These are phyloP conservation scores for Pagrus major DNA, from an alignment of 2,113 vertebrate genomes.

Conservation along the genomic window DNA sequence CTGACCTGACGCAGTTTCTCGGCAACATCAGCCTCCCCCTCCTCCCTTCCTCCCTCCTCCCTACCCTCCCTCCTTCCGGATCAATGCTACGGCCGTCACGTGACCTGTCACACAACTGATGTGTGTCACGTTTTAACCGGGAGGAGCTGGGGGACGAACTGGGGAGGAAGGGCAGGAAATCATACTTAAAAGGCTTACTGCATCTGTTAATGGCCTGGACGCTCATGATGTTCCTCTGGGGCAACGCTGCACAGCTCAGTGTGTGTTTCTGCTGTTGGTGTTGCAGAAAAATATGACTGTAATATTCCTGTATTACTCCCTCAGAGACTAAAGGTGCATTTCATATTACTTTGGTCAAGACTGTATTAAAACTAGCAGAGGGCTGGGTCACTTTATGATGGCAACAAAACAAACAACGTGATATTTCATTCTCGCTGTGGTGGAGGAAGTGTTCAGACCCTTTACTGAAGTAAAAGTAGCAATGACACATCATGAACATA, in stretches of 20 bases:
- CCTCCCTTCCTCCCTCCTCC: constrained; percentile 1
- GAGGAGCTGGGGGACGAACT: constrained; percentile 69
- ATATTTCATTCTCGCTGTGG: not conserved
- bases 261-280: not conserved
- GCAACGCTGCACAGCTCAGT: not conserved
- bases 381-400: not conserved
- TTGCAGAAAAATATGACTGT: constrained; percentile 6
- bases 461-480: not conserved
- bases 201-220: constrained; percentile 43
- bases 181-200: constrained; percentile 67
- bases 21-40: constrained; percentile 69
- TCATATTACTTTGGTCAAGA: not conserved
- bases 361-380: not conserved
- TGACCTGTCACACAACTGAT: constrained; percentile 82
- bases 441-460: not conserved
- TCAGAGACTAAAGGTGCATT: constrained; percentile 1
- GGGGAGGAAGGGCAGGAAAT: constrained; percentile 63
- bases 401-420: not conserved
- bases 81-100: constrained; percentile 79
- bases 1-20: constrained; percentile 63
- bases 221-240: constrained; percentile 15
- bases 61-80: constrained; percentile 69
- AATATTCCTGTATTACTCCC: constrained; percentile 6
- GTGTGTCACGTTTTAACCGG: constrained; percentile 79
- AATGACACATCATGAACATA: not conserved